Base-by-base conservation (phyloP, 1,140 invertebrate genomes). In the Branchinecta lindahli region DNA sequence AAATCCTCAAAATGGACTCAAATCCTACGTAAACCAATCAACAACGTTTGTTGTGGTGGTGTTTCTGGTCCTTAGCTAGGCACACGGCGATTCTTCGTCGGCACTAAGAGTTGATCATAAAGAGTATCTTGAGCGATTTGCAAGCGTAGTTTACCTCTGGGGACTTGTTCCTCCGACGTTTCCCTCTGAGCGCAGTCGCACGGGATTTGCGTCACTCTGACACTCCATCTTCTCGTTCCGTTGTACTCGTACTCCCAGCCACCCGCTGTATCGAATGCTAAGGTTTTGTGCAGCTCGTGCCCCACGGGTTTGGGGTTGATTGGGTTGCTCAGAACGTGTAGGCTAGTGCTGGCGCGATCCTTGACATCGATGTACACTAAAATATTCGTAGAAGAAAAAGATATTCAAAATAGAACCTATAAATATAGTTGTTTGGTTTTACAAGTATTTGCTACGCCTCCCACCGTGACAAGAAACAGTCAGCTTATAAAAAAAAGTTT, bases 351-450 rank as follows among this genome's bases (percentile, higher is more conserved):
- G 21, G 72, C 69, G 12, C 72, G 68, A 10, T 69, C 72, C 2
- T 68, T 45, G 33, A 73, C 72, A 10, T 73, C 71, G 52, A 73
- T 69, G 67, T 73, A 73, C 47, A 73, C 72, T 73, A 69, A 10
- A 70, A 67, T 65, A 12, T 18, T 65, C n/a, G 33, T 0, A 12
- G 20, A 20, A 72, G 9, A 7, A 9, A 10, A 8, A 68, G n/a
- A 45, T 44, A 44, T 1, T 8, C 15, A 10, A 46, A 71, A 21
- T 46, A 20, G 45, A 12, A 68, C 15, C 44, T 18, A 45, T 7
- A 44, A 44, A 15, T 52, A 61, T 61, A 61, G 4, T 4, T 61
- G 33, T 33, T 33, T 33, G n/a, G n/a, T n/a, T n/a, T n/a, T n/a
- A n/a, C n/a, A n/a, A n/a, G n/a, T n/a, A n/a, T n/a, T n/a, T n/a